These are phyloP conservation scores for Caenorhabditis tropicalis DNA, from an alignment of 1,140 invertebrate species.

Conservation along the genomic window DNA sequence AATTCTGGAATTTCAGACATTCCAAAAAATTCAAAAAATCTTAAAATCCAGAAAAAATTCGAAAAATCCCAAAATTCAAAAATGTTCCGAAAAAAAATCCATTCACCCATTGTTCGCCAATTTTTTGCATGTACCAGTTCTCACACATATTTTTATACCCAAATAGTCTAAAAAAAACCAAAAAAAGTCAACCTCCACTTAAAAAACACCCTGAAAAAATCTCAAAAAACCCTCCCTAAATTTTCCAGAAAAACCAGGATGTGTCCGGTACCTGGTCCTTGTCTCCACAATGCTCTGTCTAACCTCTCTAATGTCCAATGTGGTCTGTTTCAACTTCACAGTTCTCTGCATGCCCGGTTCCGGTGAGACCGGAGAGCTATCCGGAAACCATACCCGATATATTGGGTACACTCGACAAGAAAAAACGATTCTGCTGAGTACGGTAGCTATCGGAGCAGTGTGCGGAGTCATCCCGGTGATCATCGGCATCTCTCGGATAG, in stretches of 20 bases:
- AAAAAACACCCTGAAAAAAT: not conserved
- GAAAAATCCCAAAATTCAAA: too few species aligned
- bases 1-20: too few species aligned
- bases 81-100: too few species aligned
- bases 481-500: conserved; percentile 65
- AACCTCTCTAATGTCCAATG: conserved; percentile 68
- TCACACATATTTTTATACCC: too few species aligned
- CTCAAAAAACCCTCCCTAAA: not conserved
- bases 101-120: too few species aligned
- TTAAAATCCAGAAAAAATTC: too few species aligned
- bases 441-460: conserved; percentile 68
- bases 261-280: conserved; percentile 67
- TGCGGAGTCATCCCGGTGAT: conserved; percentile 69
- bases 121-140: too few species aligned
- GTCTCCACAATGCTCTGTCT: conserved; percentile 68
- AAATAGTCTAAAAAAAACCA: too few species aligned
- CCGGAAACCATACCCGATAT: conserved; percentile 58
- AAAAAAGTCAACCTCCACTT: not conserved
- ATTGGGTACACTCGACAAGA: conserved; percentile 65
- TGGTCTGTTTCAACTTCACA: conserved; percentile 71
- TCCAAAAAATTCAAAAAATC: too few species aligned
- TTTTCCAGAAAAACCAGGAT: conserved; percentile 13
- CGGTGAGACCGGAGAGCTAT: not conserved
- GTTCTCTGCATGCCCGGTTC: conserved; percentile 69
- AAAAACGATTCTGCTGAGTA: conserved; percentile 67